Base-by-base conservation (phyloP, 2,113 vertebrate species). In the Sardina pilchardus region DNA sequence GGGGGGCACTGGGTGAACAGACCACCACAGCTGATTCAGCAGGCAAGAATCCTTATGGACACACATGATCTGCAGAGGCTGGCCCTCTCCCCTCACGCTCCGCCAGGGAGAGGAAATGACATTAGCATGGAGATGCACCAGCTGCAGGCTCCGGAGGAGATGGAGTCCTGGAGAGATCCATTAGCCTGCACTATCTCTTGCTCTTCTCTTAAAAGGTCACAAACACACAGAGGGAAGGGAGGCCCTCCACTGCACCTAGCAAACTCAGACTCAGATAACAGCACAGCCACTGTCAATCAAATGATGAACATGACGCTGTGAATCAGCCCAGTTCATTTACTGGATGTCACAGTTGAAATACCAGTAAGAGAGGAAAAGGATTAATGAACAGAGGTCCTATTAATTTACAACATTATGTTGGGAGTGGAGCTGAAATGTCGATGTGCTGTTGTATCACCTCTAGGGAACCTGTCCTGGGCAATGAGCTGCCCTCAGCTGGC, bases 1-100 rank as follows among this genome's bases (percentile, higher is more conserved):
- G 67, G 26, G 30, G 9, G 30, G 34, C 71, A 36, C 30, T 78
- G 10, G 3, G 3, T 75, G 67, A 75, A 75, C 36, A 30, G 71
- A 34, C 14, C 30, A 59, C 53, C 53, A 59, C 53, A 78, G 71
- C 71, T 78, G 71, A 78, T 78, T 78, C 71, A 78, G 71, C 30
- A 36, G 71, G 71, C 71, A 26, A n/a, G 30, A 14, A 39, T 78
- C 10, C 30, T 34, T 78, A 78, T 9, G 30, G 16, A 78, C 71
- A 71, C 63, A 78, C 71, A 78, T 78, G 71, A 78, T 78, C 34
- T 16, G 30, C 16, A 34, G 30, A 17, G 30, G 34, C 30, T 30
- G 71, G 67, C 26, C 30, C n/a, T n/a, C 9, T 34, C 30, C 67
- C 10, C 30, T 36, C 67, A 9, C 26, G 26, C 67, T 75, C 67